phyloP scores from a whole-genome alignment of 1,140 invertebrate species.

The Aphelenchoides besseyi region DNA sequence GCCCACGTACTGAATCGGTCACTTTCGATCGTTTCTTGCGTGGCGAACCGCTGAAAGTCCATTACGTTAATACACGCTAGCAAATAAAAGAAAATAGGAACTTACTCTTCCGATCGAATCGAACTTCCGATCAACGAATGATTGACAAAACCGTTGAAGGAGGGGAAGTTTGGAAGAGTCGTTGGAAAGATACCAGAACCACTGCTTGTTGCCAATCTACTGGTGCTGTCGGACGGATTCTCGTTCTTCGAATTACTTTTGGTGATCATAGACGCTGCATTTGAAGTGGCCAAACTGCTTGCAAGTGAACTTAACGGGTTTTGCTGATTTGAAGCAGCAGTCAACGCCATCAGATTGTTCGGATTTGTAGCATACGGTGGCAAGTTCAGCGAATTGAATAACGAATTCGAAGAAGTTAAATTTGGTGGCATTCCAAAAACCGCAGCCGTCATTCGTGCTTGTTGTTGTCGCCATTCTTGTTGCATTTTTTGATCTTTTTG shows the following conservation, averaged over 20 bases:
- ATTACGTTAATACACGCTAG: constrained; percentile 26
- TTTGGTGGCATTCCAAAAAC: constrained; percentile 1
- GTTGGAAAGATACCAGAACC: constrained; percentile 13
- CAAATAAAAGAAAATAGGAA: constrained; percentile 23
- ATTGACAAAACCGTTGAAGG: constrained; percentile 26
- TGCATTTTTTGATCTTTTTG: neutral
- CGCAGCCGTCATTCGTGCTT: neutral
- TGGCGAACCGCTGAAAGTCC: constrained; percentile 35
- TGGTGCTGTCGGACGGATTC: neutral
- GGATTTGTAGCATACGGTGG: neutral
- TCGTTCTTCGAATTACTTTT: neutral
- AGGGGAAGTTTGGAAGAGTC: neutral
- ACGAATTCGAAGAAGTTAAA: neutral
- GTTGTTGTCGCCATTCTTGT: constrained; percentile 15
- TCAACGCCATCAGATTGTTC: constrained; percentile 1
- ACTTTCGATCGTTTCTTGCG: constrained; percentile 59
- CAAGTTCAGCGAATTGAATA: constrained; percentile 21
- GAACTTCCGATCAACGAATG: neutral
- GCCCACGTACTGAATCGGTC: constrained; percentile 55
- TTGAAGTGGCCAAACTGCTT: neutral
- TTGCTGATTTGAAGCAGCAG: constrained; percentile 9
- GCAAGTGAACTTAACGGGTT: constrained; percentile 13
- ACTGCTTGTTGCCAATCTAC: neutral
- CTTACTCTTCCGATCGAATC: constrained; percentile 8
- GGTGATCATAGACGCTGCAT: neutral